A percentile compares a stretch with the other conserved stretches of the same genome.
These are phyloP conservation scores for Laspeyria flexula DNA, from an alignment of 2,888 invertebrate species.

Conservation along the genomic window DNA sequence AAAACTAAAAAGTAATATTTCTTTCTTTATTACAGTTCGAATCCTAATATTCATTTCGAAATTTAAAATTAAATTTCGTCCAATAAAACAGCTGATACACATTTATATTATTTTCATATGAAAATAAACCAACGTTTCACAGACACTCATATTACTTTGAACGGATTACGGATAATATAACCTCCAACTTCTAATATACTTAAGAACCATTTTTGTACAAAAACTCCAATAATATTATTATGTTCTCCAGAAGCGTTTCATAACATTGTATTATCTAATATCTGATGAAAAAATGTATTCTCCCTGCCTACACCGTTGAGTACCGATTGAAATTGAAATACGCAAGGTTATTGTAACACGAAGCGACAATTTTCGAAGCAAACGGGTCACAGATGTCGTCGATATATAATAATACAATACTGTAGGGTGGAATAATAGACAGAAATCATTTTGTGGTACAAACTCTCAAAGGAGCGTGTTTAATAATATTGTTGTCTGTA, in stretches of 20 bases:
- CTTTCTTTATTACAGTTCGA: too few species aligned
- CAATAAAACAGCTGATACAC: too few species aligned
- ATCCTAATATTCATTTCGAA: too few species aligned
- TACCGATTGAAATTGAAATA: slow-evolving; percentile 49
- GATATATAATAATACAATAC: slow-evolving; percentile 62
- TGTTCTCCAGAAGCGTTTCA: slow-evolving; percentile 32
- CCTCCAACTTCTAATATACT: not conserved
- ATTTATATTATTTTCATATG: too few species aligned
- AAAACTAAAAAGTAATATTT: too few species aligned
- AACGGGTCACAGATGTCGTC: slow-evolving; percentile 62
- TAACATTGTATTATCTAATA: slow-evolving; percentile 42
- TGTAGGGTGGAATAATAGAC: slow-evolving; percentile 45
- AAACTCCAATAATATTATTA: slow-evolving; percentile 33
- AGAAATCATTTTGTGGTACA: slow-evolving; percentile 37
- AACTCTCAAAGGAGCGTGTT: slow-evolving; percentile 22
- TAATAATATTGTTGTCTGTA: too few species aligned
- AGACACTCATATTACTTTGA: not conserved
- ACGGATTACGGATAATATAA: not conserved
- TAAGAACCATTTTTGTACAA: not conserved
- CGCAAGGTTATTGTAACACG: slow-evolving; percentile 44
- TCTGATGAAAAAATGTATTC: slow-evolving; percentile 44
- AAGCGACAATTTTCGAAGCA: slow-evolving; percentile 58
- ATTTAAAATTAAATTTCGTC: too few species aligned
- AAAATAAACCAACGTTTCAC: not conserved
- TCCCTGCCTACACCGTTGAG: slow-evolving; percentile 16